Percentiles rank a stretch among this genome's conserved stretches.
Conservation (phyloP, 1,140 invertebrate genomes). For the Drosophila willistoni region DNA sequence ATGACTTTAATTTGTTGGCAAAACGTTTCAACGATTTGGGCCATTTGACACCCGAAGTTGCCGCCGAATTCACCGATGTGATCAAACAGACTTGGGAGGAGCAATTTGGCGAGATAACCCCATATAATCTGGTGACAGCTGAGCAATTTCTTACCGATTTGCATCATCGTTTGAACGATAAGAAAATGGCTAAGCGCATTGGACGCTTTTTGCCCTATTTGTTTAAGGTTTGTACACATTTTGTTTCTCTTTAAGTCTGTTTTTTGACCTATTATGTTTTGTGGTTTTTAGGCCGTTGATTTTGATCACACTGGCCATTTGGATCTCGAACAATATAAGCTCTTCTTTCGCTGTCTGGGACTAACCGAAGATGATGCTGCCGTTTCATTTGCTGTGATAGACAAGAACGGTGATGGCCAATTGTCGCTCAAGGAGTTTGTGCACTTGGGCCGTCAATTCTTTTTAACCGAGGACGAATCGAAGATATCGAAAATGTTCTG, state of each 20-base stretch:
- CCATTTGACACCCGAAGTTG: slow-evolving; percentile 86
- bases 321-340: slow-evolving; percentile 91
- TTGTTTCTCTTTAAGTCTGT: neutral
- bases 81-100: slow-evolving; percentile 91
- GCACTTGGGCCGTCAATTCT: slow-evolving; percentile 90
- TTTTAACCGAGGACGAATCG: slow-evolving; percentile 89
- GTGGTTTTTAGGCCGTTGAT: slow-evolving; percentile 92
- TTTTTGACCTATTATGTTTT: too few species aligned
- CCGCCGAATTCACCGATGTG: slow-evolving; percentile 87
- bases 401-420: slow-evolving; percentile 90
- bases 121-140: slow-evolving; percentile 91
- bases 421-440: slow-evolving; percentile 91
- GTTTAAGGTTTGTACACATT: slow-evolving; percentile 86
- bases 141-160: slow-evolving; percentile 92
- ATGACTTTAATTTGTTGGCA: slow-evolving; percentile 90
- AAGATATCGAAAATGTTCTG: slow-evolving; percentile 92
- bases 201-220: slow-evolving; percentile 91
- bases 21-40: slow-evolving; percentile 89
- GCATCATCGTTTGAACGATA: slow-evolving; percentile 91
- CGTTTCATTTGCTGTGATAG: slow-evolving; percentile 90
- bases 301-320: slow-evolving; percentile 91
- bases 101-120: slow-evolving; percentile 91
- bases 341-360: slow-evolving; percentile 92
- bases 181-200: slow-evolving; percentile 88
- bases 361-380: slow-evolving; percentile 89